A percentile compares a stretch with the other conserved stretches of the same genome.
These are phyloP conservation scores for Heliornis fulica DNA, from an alignment of 2,113 vertebrate species.

Conservation along the genomic window DNA sequence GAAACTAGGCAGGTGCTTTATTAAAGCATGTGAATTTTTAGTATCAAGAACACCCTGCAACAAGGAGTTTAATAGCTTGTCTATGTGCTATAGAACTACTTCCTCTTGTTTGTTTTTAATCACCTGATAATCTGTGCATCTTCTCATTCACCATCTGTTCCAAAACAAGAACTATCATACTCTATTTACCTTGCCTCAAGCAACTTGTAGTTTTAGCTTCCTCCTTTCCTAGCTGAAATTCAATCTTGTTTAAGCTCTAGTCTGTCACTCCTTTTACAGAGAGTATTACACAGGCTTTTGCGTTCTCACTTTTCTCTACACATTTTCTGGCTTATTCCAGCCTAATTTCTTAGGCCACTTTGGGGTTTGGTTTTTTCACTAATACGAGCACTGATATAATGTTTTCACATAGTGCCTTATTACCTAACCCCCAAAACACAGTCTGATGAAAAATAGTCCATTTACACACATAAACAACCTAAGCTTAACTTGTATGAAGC, in stretches of 20 bases:
- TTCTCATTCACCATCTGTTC: background rate
- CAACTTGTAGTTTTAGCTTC: background rate
- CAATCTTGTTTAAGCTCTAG: background rate
- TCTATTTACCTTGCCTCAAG: conserved; percentile 7
- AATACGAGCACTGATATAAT: background rate
- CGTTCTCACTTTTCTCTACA: background rate
- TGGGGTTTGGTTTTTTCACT: background rate
- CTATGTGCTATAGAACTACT: background rate
- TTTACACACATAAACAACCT: background rate
- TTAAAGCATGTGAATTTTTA: background rate
- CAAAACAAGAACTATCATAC: background rate
- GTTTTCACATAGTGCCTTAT: background rate
- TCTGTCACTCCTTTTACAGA: background rate
- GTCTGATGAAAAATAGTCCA: background rate
- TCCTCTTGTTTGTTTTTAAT: background rate
- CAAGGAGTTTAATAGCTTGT: background rate
- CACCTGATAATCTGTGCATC: background rate
- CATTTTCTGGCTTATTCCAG: background rate
- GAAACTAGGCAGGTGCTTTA: background rate
- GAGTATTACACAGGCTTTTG: background rate
- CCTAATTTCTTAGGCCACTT: background rate
- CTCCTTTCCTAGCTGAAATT: background rate
- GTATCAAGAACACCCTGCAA: background rate
- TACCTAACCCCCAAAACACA: background rate
- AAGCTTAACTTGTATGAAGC: background rate